A percentile compares a stretch with the other conserved stretches of the same genome.
phyloP scores from a whole-genome alignment of 2,888 invertebrate genomes.

The Epirrhoe alternata region DNA sequence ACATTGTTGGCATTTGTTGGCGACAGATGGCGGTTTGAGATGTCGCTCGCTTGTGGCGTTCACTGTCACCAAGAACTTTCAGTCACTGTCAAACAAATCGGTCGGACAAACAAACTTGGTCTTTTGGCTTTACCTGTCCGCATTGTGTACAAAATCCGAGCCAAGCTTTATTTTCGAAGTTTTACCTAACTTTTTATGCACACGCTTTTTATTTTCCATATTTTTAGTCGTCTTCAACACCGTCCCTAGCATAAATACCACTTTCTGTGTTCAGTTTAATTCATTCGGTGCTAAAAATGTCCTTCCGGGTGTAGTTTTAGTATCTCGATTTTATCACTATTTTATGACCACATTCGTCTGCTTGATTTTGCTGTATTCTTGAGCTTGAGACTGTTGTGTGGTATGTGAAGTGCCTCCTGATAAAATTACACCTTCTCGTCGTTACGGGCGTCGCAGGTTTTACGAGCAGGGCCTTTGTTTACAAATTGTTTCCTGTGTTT shows the following conservation, averaged over 20 bases:
- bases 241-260: slow-evolving; percentile 61
- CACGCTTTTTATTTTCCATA: slow-evolving; percentile 57
- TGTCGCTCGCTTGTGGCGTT: slow-evolving; percentile 25
- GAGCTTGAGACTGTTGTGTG: slow-evolving; percentile 49
- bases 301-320: slow-evolving; percentile 69
- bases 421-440: slow-evolving; percentile 48
- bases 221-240: slow-evolving; percentile 54
- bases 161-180: slow-evolving; percentile 77
- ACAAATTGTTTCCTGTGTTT: slow-evolving; percentile 78
- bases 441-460: slow-evolving; percentile 52
- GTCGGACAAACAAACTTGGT: neutral
- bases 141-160: slow-evolving; percentile 73
- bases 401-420: slow-evolving; percentile 51
- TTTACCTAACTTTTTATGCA: slow-evolving; percentile 74
- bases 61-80: slow-evolving; percentile 38
- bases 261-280: slow-evolving; percentile 66
- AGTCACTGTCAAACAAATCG: slow-evolving; percentile 48
- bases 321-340: slow-evolving; percentile 59
- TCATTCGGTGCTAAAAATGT: slow-evolving; percentile 68
- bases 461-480: slow-evolving; percentile 74
- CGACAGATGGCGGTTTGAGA: slow-evolving; percentile 69
- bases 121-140: slow-evolving; percentile 17
- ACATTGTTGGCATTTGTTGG: slow-evolving; percentile 40
- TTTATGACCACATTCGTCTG: slow-evolving; percentile 59
- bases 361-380: slow-evolving; percentile 50